phyloP scores from a whole-genome alignment of 2,113 vertebrate species.

The Paralichthys olivaceus region DNA sequence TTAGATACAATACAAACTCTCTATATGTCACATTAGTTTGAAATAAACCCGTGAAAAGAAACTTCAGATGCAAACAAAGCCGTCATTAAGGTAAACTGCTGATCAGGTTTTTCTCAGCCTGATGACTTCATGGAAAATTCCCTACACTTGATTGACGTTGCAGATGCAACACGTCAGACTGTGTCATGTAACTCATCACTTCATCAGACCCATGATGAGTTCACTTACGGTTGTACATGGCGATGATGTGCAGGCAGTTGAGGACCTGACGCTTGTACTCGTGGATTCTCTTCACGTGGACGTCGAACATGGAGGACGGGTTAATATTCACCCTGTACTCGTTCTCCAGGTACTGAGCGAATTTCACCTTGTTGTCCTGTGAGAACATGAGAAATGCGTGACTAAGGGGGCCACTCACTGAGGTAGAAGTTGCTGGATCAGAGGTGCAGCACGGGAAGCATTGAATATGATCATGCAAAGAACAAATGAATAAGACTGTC shows the following conservation, averaged over 20 bases:
- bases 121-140: conserved; percentile 12
- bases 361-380: conserved; percentile 97
- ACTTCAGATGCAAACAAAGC: too few relatives aligned
- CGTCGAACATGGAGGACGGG: conserved; percentile 94
- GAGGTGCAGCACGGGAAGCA: not conserved
- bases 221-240: conserved; percentile 95
- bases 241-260: conserved; percentile 95
- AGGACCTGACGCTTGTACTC: conserved; percentile 98
- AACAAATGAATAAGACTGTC: not conserved
- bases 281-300: conserved; percentile 97
- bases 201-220: not conserved
- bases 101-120: not conserved
- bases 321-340: conserved; percentile 93
- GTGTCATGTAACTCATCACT: not conserved
- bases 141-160: not conserved
- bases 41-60: too few relatives aligned
- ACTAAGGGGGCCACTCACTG: not conserved
- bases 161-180: conserved; percentile 12
- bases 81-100: too few relatives aligned
- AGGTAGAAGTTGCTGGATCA: conserved; percentile 4
- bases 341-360: conserved; percentile 90
- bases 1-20: too few relatives aligned
- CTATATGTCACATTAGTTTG: too few relatives aligned
- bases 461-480: not conserved
- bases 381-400: not conserved